Base-by-base conservation (phyloP, 2,888 invertebrate species). In the Epinotia nisella region DNA sequence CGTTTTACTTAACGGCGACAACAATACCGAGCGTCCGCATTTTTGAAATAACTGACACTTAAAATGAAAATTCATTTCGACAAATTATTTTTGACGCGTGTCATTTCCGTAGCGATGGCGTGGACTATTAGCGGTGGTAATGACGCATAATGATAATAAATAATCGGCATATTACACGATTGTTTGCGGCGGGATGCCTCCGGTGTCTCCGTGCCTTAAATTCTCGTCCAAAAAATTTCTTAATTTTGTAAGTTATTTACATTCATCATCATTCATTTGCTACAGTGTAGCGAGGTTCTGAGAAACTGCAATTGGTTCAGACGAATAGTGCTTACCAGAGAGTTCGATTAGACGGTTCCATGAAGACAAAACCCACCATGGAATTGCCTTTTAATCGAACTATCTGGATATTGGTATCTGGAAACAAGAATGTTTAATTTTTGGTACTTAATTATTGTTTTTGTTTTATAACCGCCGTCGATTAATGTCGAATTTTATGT, bases 91-190 rank as follows among this genome's bases (percentile, higher is more conserved):
- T 77, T 78, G 85, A 84, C 82, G 84, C 85, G 87, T 90, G 87
- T 85, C 86, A 83, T 85, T 81, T 61, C 73, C 62, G 68, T 58
- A 68, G 72, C 67, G 70, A 3, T 55, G 61, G 73, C 78, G 82
- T 83, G 83, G 84, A 87, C 87, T 88, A 90, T 91, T 92, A 92
- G 89, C 84, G 82, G 71, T 82, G 80, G 86, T 92, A 92, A 92
- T 92, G 89, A 85, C 78, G 81, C 84, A 83, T 92, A 93, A 92
- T 92, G 89, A 90, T 87, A 89, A 89, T 89, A 88, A 85, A 85
- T 89, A 90, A 89, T 88, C 86, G 85, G 81, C 79, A 82, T 83
- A 87, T 90, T 89, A 87, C 85, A 85, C 82, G 83, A 82, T 76
- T 78, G 79, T 80, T 78, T 76, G 78, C 78, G 82, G 80, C 79